A percentile compares a stretch with the other conserved stretches of the same genome.
Evolutionary conservation across 2,888 invertebrate species (phyloP).

Genomic region (Caradrina clavipalpis): DNA sequence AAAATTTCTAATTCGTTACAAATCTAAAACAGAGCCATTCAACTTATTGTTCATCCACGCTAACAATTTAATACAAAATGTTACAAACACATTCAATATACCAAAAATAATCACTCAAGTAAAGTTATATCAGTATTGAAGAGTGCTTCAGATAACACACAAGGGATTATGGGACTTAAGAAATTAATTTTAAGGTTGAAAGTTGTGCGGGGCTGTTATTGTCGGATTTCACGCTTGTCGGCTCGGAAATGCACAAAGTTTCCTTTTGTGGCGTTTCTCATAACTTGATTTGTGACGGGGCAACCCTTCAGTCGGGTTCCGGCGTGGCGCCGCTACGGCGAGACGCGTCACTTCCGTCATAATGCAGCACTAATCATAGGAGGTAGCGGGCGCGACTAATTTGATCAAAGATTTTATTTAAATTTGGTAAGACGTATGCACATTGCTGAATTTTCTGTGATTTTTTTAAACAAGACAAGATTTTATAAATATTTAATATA

Average conservation of each 20-base stretch:
- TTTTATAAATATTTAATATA: no score
- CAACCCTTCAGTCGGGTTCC: slow-evolving; percentile 89
- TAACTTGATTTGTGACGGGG: slow-evolving; percentile 90
- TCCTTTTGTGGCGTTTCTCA: slow-evolving; percentile 90
- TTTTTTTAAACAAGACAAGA: no score
- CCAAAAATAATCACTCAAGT: slow-evolving; percentile 76
- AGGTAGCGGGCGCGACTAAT: slow-evolving; percentile 51
- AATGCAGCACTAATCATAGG: slow-evolving; percentile 37
- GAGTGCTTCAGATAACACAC: slow-evolving; percentile 54
- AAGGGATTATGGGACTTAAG: slow-evolving; percentile 66
- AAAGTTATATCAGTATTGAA: slow-evolving; percentile 69
- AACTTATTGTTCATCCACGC: slow-evolving; percentile 61
- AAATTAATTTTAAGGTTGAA: slow-evolving; percentile 70
- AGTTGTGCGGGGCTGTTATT: slow-evolving; percentile 65
- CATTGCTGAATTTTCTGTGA: no score
- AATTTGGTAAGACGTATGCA: no score
- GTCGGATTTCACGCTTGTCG: slow-evolving; percentile 88
- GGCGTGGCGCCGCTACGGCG: slow-evolving; percentile 88
- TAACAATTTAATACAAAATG: slow-evolving; percentile 71
- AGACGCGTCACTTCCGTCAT: slow-evolving; percentile 86
- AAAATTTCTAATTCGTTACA: slow-evolving; percentile 23
- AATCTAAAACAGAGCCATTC: slow-evolving; percentile 35
- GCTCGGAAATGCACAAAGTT: slow-evolving; percentile 90
- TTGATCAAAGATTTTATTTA: not conserved
- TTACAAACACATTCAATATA: slow-evolving; percentile 74